phyloP scores from a whole-genome alignment of 2,797 vertebrate genomes.

The Enteromius paludinosus region DNA sequence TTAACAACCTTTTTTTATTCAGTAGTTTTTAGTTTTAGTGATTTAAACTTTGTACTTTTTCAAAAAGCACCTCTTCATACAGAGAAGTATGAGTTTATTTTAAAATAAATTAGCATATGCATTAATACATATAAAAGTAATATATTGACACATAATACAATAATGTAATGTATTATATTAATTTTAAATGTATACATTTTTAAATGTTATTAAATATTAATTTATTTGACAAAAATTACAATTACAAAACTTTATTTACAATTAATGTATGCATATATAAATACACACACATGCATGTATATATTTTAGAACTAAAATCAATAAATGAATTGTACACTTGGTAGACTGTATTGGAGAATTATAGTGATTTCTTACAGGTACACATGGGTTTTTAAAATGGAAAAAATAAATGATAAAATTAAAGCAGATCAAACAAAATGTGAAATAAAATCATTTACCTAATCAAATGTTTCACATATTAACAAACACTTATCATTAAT shows the following conservation, averaged over 20 bases:
- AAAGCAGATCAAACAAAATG: background rate
- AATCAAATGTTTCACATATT: background rate
- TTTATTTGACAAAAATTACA: too few relatives aligned
- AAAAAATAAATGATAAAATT: background rate
- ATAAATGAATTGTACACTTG: background rate
- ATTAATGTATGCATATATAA: too few relatives aligned
- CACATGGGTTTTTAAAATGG: background rate
- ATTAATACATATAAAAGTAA: background rate
- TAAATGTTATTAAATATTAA: too few relatives aligned
- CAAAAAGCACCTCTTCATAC: background rate
- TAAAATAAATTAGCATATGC: background rate
- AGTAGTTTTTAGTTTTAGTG: background rate
- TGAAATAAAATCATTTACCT: background rate
- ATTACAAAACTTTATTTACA: too few relatives aligned
- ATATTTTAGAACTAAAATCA: background rate
- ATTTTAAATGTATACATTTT: background rate
- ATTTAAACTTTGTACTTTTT: background rate
- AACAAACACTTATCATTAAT: background rate
- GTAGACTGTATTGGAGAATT: background rate
- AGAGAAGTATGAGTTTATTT: background rate
- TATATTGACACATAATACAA: background rate
- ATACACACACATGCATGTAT: too few relatives aligned
- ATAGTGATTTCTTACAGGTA: background rate
- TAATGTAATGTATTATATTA: background rate
- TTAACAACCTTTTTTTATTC: too few relatives aligned